Percentiles rank a stretch among this genome's conserved stretches.
Conservation (phyloP, 2,113 vertebrate genomes). For the Perccottus glenii region DNA sequence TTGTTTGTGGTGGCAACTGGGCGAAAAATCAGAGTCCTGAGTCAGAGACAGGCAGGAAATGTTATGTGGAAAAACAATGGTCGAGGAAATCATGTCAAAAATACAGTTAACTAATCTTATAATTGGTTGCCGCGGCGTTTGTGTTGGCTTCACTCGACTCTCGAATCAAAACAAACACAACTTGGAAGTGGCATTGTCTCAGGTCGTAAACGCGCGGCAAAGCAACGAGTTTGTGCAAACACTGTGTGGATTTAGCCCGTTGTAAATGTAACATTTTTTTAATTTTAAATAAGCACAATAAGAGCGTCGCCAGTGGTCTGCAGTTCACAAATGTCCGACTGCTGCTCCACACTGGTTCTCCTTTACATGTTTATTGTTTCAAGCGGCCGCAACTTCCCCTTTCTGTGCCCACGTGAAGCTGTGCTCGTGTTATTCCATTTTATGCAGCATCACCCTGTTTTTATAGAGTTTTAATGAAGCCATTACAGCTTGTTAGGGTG, state of each 20-base stretch:
- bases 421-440: slow-evolving; percentile 8
- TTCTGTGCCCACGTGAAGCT: slow-evolving; percentile 1
- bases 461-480: slow-evolving; percentile 32
- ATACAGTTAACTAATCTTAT: slow-evolving; percentile 12
- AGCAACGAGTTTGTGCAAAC: slow-evolving; percentile 19
- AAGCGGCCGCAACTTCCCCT: slow-evolving; percentile 24
- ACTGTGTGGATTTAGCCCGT: slow-evolving; percentile 24
- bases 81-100: not conserved
- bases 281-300: slow-evolving; percentile 35
- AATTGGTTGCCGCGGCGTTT: slow-evolving; percentile 35
- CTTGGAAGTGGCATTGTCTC: slow-evolving; percentile 8
- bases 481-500: slow-evolving; percentile 25
- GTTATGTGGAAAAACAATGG: slow-evolving; percentile 10
- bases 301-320: slow-evolving; percentile 32
- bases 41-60: slow-evolving; percentile 47
- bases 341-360: slow-evolving; percentile 11
- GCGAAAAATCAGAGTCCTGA: slow-evolving; percentile 38
- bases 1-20: slow-evolving; percentile 49
- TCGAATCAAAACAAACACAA: slow-evolving; percentile 26
- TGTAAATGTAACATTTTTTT: too few relatives aligned
- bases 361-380: slow-evolving; percentile 52
- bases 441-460: slow-evolving; percentile 32
- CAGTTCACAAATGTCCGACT: slow-evolving; percentile 7
- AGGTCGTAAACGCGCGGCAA: slow-evolving; percentile 19
- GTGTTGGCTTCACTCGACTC: slow-evolving; percentile 26